Percentiles rank a stretch among this genome's conserved stretches.
These are phyloP conservation scores for Tinamus guttatus DNA, from an alignment of 2,113 vertebrate species.

Conservation along the genomic window DNA sequence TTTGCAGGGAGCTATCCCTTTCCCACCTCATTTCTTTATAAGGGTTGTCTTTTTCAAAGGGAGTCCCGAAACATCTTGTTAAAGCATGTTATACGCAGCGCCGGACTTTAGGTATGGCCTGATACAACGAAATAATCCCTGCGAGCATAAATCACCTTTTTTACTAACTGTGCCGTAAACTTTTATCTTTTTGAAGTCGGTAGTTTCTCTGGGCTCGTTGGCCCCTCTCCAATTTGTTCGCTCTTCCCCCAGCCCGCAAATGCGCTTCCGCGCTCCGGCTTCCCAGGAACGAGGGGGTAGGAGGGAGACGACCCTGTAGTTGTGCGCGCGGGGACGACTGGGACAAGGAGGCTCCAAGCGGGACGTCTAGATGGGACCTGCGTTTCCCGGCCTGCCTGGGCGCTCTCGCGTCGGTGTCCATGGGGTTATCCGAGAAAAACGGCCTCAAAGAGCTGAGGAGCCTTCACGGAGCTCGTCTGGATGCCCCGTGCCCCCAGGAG, in stretches of 20 bases:
- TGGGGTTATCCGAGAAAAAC: not conserved
- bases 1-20: conserved; percentile 6
- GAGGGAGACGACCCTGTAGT: accelerated
- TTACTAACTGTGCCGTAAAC: not conserved
- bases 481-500: too few species aligned
- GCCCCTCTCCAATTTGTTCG: conserved; percentile 29
- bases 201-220: not conserved
- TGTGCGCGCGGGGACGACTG: too few species aligned
- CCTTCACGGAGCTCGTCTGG: too few species aligned
- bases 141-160: not conserved
- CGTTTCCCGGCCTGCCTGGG: too few species aligned
- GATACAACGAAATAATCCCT: not conserved
- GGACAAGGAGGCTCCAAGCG: too few species aligned
- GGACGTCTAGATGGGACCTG: too few species aligned
- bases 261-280: not conserved
- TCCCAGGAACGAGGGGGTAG: not conserved
- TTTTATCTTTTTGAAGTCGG: conserved; percentile 18
- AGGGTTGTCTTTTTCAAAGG: conserved; percentile 44
- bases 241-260: not conserved
- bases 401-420: accelerated
- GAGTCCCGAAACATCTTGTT: conserved; percentile 44
- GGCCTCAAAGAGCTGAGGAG: not conserved
- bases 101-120: not conserved
- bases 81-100: conserved; percentile 11
- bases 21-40: not conserved